A percentile compares a stretch with the other conserved stretches of the same genome.
These are phyloP conservation scores for Acipenser ruthenus DNA, from an alignment of 2,797 vertebrate genomes.

Conservation along the genomic window DNA sequence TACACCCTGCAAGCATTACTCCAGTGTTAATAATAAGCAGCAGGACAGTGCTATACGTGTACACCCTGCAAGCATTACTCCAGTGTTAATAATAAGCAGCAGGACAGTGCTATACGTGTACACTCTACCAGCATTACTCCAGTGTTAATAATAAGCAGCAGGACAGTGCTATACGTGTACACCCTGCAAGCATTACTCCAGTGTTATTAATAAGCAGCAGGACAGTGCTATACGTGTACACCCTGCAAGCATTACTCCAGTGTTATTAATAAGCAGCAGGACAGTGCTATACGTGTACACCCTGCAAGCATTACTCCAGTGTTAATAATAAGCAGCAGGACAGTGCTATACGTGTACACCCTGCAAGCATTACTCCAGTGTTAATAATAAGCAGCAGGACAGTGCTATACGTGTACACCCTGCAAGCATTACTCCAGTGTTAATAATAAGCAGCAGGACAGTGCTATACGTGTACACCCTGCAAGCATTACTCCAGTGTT, in stretches of 20 bases:
- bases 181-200: constrained; percentile 7
- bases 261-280: no score
- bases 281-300: background rate
- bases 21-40: background rate
- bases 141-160: background rate
- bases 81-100: background rate
- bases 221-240: background rate
- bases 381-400: no score
- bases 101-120: background rate
- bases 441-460: no score
- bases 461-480: no score
- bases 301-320: constrained; percentile 6
- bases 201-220: no score
- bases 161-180: background rate
- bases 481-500: no score
- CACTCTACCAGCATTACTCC: constrained; percentile 7
- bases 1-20: constrained; percentile 7
- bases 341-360: no score
- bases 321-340: no score
- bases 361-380: no score
- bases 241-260: constrained; percentile 6
- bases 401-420: no score
- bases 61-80: constrained; percentile 7
- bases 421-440: no score
- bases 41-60: no score